These are phyloP conservation scores for Anguilla marmorata DNA, from an alignment of 2,797 vertebrate species.

Conservation along the genomic window DNA sequence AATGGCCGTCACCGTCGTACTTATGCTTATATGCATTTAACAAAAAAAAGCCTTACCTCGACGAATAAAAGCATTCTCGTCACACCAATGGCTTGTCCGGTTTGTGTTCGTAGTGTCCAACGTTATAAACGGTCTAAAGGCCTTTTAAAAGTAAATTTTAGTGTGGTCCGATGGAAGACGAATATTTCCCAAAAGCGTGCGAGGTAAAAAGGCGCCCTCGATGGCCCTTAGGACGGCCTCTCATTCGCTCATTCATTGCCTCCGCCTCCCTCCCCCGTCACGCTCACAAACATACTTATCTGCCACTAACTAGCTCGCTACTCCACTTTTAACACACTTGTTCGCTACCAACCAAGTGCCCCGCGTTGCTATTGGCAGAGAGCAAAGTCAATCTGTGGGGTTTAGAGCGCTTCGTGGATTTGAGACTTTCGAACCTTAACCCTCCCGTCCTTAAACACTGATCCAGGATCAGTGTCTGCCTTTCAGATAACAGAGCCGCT, in stretches of 20 bases:
- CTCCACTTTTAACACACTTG: slow-evolving; percentile 13
- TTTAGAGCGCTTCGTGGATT: not conserved
- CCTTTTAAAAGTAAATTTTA: slow-evolving; percentile 29
- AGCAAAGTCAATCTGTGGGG: not conserved
- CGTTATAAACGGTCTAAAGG: slow-evolving; percentile 36
- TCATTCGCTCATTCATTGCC: not conserved
- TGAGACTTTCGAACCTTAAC: not conserved
- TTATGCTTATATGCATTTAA: not conserved
- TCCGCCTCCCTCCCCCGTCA: slow-evolving; percentile 51
- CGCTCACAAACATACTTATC: slow-evolving; percentile 38
- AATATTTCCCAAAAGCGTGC: slow-evolving; percentile 13
- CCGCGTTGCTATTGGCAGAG: not conserved
- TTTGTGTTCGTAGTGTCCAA: not conserved
- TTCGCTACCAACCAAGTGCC: not conserved
- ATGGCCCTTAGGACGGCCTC: not conserved
- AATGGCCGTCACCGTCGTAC: not conserved
- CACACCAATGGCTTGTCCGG: not conserved
- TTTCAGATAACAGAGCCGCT: not conserved
- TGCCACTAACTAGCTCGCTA: slow-evolving; percentile 4
- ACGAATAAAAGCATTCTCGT: slow-evolving; percentile 50
- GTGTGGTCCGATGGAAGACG: not conserved
- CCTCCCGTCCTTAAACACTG: not conserved
- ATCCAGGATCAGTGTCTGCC: not conserved
- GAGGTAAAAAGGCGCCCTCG: slow-evolving; percentile 11
- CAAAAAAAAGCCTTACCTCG: slow-evolving; percentile 41